Base-by-base conservation (phyloP, 2,113 vertebrate species). In the Istiophorus platypterus region DNA sequence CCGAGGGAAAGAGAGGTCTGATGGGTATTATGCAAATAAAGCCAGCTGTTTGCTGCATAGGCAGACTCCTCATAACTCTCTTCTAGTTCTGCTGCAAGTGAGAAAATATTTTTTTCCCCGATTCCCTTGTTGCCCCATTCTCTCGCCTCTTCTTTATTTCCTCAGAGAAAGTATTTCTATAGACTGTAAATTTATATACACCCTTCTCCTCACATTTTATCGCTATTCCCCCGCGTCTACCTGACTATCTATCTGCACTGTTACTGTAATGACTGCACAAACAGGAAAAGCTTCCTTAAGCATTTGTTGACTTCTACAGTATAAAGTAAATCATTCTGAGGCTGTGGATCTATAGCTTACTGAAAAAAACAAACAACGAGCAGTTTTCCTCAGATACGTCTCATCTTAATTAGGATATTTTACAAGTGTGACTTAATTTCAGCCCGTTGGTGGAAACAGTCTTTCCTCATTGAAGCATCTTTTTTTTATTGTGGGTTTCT, bases 1-100 rank as follows among this genome's bases (percentile, higher is more conserved):
- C 88, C 66, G 73, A 78, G 87, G 87, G 81, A 88, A 85, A 90
- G 78, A 76, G 62, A 58, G 81, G 84, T 79, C 88, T 92, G 88
- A 90, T 92, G 90, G 91, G 85, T 89, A 89, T 89, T 92, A 93
- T 94, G 93, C 89, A 92, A 92, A 94, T 94, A 75, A 91, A 12
- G 83, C 91, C 90, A 94, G 92, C 92, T 93, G 93, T 94, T 94
- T 89, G 81, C 83, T 86, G 81, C 89, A 85, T 72, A 84, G 81
- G 87, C 85, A 89, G 83, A 87, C 74, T 86, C 84, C 77, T 81
- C 78, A 79, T 85, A 85, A 84, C 81, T 80, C 87, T 84, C 86
- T 68, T 67, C 74, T 73, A 63, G 4, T 88, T 88, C 76, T 84
- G 77, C 83, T 76, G 77, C 24, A 85, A 90, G 79, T 80, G 73